Percentiles rank a stretch among this genome's conserved stretches.
These are phyloP conservation scores for Raja brachyura DNA, from an alignment of 2,113 vertebrate species.

Conservation along the genomic window DNA sequence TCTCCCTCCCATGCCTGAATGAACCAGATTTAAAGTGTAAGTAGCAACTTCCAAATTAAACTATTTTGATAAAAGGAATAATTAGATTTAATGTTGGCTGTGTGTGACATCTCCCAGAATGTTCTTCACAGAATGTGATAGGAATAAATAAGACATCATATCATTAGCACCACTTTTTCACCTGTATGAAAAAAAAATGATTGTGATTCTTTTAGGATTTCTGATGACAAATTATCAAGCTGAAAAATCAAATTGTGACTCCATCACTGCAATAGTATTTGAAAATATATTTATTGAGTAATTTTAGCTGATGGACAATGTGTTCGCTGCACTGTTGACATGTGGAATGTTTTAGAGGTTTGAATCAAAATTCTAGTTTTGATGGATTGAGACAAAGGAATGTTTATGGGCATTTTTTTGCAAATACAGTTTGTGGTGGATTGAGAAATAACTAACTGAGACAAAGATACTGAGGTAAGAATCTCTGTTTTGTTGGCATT, in stretches of 20 bases:
- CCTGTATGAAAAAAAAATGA: no score
- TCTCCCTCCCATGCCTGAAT: neutral
- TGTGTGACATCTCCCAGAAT: neutral
- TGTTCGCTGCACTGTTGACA: neutral
- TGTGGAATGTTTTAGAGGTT: neutral
- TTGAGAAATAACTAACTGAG: neutral
- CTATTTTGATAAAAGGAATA: neutral
- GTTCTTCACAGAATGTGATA: neutral
- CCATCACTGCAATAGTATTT: neutral
- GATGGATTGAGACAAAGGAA: neutral
- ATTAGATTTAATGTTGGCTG: neutral
- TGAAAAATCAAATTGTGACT: neutral
- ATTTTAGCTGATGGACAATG: neutral
- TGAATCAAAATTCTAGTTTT: neutral
- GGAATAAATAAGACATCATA: conserved; percentile 3
- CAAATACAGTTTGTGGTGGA: neutral
- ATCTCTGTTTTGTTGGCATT: neutral
- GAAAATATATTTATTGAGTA: neutral
- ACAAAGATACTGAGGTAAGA: neutral
- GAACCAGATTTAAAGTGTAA: neutral
- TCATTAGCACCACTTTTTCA: neutral
- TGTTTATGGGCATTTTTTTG: neutral
- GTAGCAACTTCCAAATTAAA: neutral
- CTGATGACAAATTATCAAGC: neutral
- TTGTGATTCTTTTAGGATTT: neutral